Evolutionary conservation across 2,797 vertebrate species (phyloP).

Genomic region (Argentina silus): DNA sequence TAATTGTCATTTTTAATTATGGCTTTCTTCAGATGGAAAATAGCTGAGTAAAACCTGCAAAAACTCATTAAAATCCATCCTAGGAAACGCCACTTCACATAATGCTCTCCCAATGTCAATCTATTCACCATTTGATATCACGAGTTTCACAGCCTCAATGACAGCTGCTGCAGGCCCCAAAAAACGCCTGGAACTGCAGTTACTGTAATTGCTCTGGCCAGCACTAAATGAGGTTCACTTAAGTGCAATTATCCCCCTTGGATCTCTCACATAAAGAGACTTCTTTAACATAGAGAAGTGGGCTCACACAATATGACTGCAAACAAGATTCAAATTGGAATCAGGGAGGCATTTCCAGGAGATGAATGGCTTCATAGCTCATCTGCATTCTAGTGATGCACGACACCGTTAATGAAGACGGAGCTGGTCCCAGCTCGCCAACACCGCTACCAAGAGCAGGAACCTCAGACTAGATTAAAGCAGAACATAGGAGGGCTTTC

Average conservation of each 20-base stretch:
- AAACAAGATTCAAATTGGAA: conserved; percentile 81
- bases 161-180: conserved; percentile 68
- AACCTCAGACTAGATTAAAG: conserved; percentile 53
- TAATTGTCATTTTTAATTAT: conserved; percentile 76
- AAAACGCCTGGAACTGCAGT: conserved; percentile 73
- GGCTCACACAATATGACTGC: conserved; percentile 77
- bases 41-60: conserved; percentile 49
- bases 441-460: conserved; percentile 48
- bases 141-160: conserved; percentile 68
- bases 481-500: conserved; percentile 34
- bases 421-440: conserved; percentile 62
- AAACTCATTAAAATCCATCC: conserved; percentile 72
- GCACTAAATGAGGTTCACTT: conserved; percentile 81
- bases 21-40: conserved; percentile 54
- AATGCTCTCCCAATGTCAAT: conserved; percentile 71
- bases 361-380: conserved; percentile 78
- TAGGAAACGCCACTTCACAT: conserved; percentile 66
- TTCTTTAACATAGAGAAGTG: conserved; percentile 76
- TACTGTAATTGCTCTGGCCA: conserved; percentile 80
- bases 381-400: conserved; percentile 78
- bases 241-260: conserved; percentile 81
- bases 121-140: conserved; percentile 72
- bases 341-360: conserved; percentile 75
- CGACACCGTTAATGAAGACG: conserved; percentile 72
- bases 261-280: conserved; percentile 79